Base-by-base conservation (phyloP, 2,797 vertebrate genomes). In the Schizopygopsis pylzovi region DNA sequence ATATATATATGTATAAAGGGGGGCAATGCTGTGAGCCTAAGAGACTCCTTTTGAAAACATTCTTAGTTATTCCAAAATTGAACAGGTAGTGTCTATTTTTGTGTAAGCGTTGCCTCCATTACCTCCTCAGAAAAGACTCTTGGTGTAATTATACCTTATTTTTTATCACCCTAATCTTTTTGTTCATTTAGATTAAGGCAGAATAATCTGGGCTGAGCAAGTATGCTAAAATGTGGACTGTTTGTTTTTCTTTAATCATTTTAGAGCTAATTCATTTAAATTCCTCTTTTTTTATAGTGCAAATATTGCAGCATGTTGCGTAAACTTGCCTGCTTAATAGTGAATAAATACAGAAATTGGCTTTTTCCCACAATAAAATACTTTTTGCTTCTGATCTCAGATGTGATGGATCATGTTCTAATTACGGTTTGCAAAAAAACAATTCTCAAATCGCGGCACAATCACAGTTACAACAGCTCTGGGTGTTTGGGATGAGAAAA, bases 401-500 rank as follows among this genome's bases (percentile, higher is more conserved):
- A 37, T n/a, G n/a, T n/a, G 20, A 83, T 2, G 33, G 65, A 83
- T 77, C 0, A n/a, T 25, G 45, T 79, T 22, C 49, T 67, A 20
- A 68, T 84, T 86, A 59, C 20, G 3, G n/a, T 79, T 84, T 15
- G 61, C 45, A 13, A 77, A 78, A 78, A 45, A 43, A 1, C 22
- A 39, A 43, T 86, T 86, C 39, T 79, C 76, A 59, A 75, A 83
- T 79, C 6, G 13, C 54, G 84, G 65, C 28, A 88, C 82, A 86
- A 87, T 83, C 79, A 80, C 28, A 39, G 56, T 80, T 76, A 75
- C 49, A 86, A 81, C 28, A 52, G 61, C 81, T 61, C 28, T 63
- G 61, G 70, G 70, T 73, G 77, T 65, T 89, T 75, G 75, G 71
- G 79, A 85, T 54, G 67, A 89, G 63, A 79, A 84, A 87, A 76